phyloP scores from a whole-genome alignment of 2,888 invertebrate species.

The Epinotia ramella region DNA sequence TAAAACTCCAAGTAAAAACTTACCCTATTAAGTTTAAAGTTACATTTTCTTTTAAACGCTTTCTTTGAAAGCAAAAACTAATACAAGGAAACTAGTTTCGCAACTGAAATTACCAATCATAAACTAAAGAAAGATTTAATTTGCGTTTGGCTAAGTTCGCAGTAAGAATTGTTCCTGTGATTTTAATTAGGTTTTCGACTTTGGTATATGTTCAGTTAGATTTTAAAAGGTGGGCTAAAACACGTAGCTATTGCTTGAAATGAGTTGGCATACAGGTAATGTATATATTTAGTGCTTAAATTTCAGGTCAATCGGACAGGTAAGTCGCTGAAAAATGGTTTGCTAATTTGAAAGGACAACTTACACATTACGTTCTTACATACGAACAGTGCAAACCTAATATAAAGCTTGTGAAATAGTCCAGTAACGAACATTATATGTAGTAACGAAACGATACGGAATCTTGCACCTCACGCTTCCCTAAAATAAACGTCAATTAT shows the following conservation, averaged over 20 bases:
- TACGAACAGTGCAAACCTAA: background rate
- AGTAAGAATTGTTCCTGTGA: conserved; percentile 8
- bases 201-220: background rate
- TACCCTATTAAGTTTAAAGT: background rate
- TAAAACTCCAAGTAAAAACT: background rate
- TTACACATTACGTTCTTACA: too few relatives aligned
- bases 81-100: conserved; percentile 21
- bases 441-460: conserved; percentile 14
- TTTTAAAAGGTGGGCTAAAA: background rate
- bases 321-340: too few relatives aligned
- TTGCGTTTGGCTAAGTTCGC: conserved; percentile 4
- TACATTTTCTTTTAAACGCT: background rate
- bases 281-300: too few relatives aligned
- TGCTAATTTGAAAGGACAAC: too few relatives aligned
- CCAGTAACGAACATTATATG: conserved; percentile 1
- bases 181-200: conserved; percentile 20
- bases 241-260: too few relatives aligned
- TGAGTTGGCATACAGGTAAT: too few relatives aligned
- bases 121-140: conserved; percentile 31
- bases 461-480: conserved; percentile 5
- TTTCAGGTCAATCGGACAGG: too few relatives aligned
- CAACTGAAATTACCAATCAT: conserved; percentile 32
- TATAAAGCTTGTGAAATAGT: background rate
- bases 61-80: conserved; percentile 20
- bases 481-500: conserved; percentile 54